Conservation (phyloP, 2,888 invertebrate genomes). For the Hyppa rectilinea region DNA sequence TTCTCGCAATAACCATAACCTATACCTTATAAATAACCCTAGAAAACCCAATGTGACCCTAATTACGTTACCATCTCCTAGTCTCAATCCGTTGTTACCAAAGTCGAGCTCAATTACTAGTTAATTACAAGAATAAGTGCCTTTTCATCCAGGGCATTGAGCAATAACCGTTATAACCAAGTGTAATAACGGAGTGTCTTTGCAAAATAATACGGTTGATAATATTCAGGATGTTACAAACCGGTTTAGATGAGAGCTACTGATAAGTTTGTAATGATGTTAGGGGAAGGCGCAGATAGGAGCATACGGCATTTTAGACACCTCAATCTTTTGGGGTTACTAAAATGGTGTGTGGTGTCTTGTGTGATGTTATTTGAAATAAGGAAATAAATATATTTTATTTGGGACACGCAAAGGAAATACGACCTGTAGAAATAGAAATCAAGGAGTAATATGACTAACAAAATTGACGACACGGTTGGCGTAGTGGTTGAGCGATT, state of each 20-base stretch:
- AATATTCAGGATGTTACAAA: conserved; percentile 68
- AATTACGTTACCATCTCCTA: conserved; percentile 35
- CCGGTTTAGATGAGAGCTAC: conserved; percentile 65
- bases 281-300: conserved; percentile 48
- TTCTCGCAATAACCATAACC: conserved; percentile 1
- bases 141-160: conserved; percentile 60
- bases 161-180: conserved; percentile 63
- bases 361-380: conserved; percentile 24
- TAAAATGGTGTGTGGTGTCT: conserved; percentile 31
- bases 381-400: neutral
- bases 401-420: too few species aligned
- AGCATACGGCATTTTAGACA: conserved; percentile 35
- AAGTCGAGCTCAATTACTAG: conserved; percentile 59
- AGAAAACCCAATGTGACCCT: conserved; percentile 42
- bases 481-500: too few species aligned
- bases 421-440: too few species aligned
- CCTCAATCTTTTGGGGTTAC: conserved; percentile 39
- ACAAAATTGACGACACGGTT: too few species aligned
- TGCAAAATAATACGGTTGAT: conserved; percentile 70
- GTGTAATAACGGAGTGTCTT: conserved; percentile 59
- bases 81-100: conserved; percentile 45
- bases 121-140: conserved; percentile 63
- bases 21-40: conserved; percentile 35
- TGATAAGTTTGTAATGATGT: conserved; percentile 65
- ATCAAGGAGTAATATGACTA: too few species aligned